These are phyloP conservation scores for Dyspetes luteomarginatus DNA, from an alignment of 2,888 invertebrate species.

Conservation along the genomic window DNA sequence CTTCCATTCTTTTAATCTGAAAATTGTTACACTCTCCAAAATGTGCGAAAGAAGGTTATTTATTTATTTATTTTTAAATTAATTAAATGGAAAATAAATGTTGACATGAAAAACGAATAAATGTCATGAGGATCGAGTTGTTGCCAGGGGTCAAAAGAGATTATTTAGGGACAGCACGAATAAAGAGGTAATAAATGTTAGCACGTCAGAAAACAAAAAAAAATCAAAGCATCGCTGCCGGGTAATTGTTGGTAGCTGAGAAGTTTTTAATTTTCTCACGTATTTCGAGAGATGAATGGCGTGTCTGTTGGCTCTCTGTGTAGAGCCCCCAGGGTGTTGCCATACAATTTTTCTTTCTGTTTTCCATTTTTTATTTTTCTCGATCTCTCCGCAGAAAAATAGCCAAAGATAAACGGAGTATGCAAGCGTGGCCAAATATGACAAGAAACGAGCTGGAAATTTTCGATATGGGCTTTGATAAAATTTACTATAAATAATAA, in stretches of 20 bases:
- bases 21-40: not conserved
- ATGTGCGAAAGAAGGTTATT: not conserved
- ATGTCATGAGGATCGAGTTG: not conserved
- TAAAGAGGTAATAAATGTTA: not conserved
- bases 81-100: too few relatives aligned
- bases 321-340: not conserved
- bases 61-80: too few relatives aligned
- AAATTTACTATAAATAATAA: not conserved
- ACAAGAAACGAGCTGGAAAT: not conserved
- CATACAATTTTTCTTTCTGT: not conserved
- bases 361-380: not conserved
- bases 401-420: not conserved
- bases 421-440: not conserved
- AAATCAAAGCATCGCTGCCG: constrained; percentile 34
- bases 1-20: not conserved
- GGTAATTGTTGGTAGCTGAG: not conserved
- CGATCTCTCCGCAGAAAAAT: not conserved
- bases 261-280: constrained; percentile 25
- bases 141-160: too few relatives aligned
- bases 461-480: not conserved
- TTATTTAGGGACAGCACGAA: not conserved
- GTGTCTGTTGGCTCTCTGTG: not conserved
- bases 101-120: not conserved
- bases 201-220: not conserved
- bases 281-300: constrained; percentile 11